Evolutionary conservation across 2,888 invertebrate species (phyloP).

Genomic region (Elmis aenea): DNA sequence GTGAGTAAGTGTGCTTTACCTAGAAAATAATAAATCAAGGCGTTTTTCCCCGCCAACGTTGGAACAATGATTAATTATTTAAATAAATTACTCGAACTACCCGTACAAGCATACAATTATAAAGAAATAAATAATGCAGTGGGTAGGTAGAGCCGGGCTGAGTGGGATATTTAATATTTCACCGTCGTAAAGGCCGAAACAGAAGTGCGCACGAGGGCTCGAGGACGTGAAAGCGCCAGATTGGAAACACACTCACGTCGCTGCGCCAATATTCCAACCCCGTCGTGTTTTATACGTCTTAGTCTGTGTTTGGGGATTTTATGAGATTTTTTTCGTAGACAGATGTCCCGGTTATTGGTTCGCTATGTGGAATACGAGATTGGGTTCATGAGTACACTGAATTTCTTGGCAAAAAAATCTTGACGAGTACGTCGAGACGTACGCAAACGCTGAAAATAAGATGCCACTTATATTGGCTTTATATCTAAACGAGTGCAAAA

Average conservation of each 20-base stretch:
- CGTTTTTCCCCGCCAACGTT: too few relatives aligned
- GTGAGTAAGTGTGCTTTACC: too few relatives aligned
- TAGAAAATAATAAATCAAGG: too few relatives aligned
- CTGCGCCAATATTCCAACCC: conserved; percentile 35
- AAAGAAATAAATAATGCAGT: too few relatives aligned
- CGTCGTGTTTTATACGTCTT: conserved; percentile 38
- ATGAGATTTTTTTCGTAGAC: conserved; percentile 41
- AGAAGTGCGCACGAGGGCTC: conserved; percentile 33
- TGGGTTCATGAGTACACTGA: conserved; percentile 32
- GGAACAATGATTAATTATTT: too few relatives aligned
- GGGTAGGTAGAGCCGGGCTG: conserved; percentile 7
- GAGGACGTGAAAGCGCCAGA: conserved; percentile 36
- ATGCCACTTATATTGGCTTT: too few relatives aligned
- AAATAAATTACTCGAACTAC: too few relatives aligned
- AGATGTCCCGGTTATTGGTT: conserved; percentile 41
- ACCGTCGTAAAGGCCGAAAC: conserved; percentile 41
- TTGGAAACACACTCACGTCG: conserved; percentile 44
- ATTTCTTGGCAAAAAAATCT: too few relatives aligned
- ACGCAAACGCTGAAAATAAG: too few relatives aligned
- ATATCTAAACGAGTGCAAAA: too few relatives aligned
- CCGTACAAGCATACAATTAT: too few relatives aligned
- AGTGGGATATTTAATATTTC: conserved; percentile 45
- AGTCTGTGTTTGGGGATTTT: conserved; percentile 36
- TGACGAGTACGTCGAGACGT: too few relatives aligned
- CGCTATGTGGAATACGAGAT: conserved; percentile 40